A percentile compares a stretch with the other conserved stretches of the same genome.
phyloP scores from a whole-genome alignment of 2,113 vertebrate genomes.

The Bufo bufo region DNA sequence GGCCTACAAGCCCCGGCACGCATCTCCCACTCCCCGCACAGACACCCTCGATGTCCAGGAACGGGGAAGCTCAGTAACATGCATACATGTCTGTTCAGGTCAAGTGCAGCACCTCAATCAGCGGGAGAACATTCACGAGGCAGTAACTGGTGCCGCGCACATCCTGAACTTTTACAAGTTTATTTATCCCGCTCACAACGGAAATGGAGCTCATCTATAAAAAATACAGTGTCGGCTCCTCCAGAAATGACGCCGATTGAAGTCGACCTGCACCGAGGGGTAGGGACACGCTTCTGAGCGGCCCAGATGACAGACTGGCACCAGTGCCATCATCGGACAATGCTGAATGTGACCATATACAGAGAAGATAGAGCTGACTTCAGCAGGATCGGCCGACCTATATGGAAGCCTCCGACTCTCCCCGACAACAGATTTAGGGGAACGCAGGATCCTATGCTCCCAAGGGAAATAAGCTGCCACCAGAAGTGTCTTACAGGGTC shows the following conservation, averaged over 20 bases:
- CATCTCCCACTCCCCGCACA: not conserved
- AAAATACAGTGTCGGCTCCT: not conserved
- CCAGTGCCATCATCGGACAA: too few species aligned
- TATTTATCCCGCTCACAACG: not conserved
- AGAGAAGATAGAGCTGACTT: too few species aligned
- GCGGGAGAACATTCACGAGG: not conserved
- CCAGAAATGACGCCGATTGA: not conserved
- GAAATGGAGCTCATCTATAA: not conserved
- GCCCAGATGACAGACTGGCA: too few species aligned
- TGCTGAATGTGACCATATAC: too few species aligned
- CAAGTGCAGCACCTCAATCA: not conserved
- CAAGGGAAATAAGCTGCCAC: too few species aligned
- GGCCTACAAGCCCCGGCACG: not conserved
- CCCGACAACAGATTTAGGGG: too few species aligned
- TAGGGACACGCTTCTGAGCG: too few species aligned
- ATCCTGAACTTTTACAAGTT: conserved; percentile 15
- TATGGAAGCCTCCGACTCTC: too few species aligned
- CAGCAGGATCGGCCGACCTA: too few species aligned
- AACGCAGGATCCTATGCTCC: too few species aligned
- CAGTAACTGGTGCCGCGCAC: not conserved
- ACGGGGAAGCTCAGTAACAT: not conserved
- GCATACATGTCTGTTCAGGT: conserved; percentile 7
- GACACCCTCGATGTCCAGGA: conserved; percentile 8
- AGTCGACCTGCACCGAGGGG: not conserved
- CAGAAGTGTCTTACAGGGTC: too few species aligned